Evolutionary conservation across 2,888 invertebrate species (phyloP).

Genomic region (Tiliacea citrago): DNA sequence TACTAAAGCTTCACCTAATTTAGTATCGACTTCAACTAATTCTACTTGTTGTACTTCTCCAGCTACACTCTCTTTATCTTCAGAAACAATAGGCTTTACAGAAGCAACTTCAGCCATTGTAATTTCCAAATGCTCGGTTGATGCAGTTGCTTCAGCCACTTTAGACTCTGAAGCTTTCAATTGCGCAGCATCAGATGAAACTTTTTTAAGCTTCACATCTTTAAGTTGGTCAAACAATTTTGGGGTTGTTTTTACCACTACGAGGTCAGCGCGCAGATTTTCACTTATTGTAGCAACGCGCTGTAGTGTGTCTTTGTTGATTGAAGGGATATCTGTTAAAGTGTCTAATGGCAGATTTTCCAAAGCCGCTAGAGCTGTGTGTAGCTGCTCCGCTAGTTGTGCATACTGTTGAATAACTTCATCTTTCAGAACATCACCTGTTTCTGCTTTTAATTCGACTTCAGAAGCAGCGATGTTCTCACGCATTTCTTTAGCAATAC

Average conservation of each 20-base stretch:
- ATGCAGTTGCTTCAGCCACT: background rate
- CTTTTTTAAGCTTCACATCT: conserved; percentile 30
- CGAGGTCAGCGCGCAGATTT: conserved; percentile 61
- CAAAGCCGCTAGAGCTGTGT: conserved; percentile 63
- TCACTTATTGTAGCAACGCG: conserved; percentile 56
- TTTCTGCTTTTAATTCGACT: conserved; percentile 49
- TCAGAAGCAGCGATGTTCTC: conserved; percentile 63
- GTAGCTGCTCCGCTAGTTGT: conserved; percentile 64
- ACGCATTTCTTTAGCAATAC: conserved; percentile 72
- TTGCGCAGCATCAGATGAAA: conserved; percentile 2
- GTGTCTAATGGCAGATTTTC: conserved; percentile 62
- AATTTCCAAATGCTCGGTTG: background rate
- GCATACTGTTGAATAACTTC: conserved; percentile 52
- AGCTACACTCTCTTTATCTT: background rate
- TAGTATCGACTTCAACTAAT: background rate
- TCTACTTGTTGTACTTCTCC: conserved; percentile 8
- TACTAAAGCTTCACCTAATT: conserved; percentile 7
- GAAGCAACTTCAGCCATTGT: background rate
- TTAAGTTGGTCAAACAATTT: conserved; percentile 32
- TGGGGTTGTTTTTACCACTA: conserved; percentile 27
- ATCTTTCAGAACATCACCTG: conserved; percentile 45
- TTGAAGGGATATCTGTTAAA: conserved; percentile 52
- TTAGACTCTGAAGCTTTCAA: conserved; percentile 7
- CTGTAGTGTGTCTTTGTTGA: conserved; percentile 51
- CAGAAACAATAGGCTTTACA: conserved; percentile 1